phyloP scores from a whole-genome alignment of 2,797 vertebrate genomes.

The Trachurus trachurus region DNA sequence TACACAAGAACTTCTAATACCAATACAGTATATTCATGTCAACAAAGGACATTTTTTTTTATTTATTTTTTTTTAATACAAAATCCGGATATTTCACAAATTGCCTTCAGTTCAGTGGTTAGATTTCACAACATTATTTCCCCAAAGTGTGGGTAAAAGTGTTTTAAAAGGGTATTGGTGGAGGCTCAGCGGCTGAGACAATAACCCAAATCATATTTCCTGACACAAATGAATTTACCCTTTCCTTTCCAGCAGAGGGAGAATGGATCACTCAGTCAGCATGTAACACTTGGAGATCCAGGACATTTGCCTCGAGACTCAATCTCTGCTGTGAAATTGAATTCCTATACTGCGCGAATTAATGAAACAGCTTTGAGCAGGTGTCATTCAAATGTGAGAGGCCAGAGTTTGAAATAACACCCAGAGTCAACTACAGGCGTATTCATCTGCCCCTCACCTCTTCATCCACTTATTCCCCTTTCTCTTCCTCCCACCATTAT shows the following conservation, averaged over 20 bases:
- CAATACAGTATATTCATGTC: slow-evolving; percentile 63
- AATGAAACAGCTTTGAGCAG: slow-evolving; percentile 69
- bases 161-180: slow-evolving; percentile 62
- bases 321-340: slow-evolving; percentile 87
- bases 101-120: slow-evolving; percentile 57
- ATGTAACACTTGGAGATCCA: slow-evolving; percentile 84
- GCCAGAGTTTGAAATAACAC: slow-evolving; percentile 64
- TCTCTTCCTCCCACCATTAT: slow-evolving; percentile 42
- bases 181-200: slow-evolving; percentile 57
- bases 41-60: slow-evolving; percentile 57
- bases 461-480: slow-evolving; percentile 64
- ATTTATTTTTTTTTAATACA: neutral
- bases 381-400: slow-evolving; percentile 64
- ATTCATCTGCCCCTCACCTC: slow-evolving; percentile 68
- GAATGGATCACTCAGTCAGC: slow-evolving; percentile 83
- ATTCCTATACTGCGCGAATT: slow-evolving; percentile 87
- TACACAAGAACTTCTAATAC: slow-evolving; percentile 41
- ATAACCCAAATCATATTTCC: slow-evolving; percentile 64
- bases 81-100: slow-evolving; percentile 60
- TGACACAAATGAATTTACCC: slow-evolving; percentile 60
- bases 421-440: slow-evolving; percentile 55
- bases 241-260: slow-evolving; percentile 73
- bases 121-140: slow-evolving; percentile 70
- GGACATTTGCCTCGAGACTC: slow-evolving; percentile 68
- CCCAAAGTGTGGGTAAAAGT: slow-evolving; percentile 55